Percentiles rank a stretch among this genome's conserved stretches.
These are phyloP conservation scores for Oryzias woworae DNA, from an alignment of 2,113 vertebrate species.

Conservation along the genomic window DNA sequence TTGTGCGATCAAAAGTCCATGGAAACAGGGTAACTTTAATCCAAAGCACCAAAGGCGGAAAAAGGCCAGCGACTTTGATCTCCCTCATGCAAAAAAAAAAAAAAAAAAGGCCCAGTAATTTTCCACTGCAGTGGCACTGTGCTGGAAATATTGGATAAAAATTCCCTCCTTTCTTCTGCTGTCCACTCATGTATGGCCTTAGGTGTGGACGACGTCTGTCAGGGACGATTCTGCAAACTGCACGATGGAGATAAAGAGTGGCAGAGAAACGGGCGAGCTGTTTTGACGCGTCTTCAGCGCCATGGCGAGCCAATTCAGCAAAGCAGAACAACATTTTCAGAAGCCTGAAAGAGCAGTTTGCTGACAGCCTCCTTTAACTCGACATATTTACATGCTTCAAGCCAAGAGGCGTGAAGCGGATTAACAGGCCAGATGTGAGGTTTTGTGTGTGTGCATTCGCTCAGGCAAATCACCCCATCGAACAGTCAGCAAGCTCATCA, in stretches of 20 bases:
- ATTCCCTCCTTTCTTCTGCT: conserved; percentile 60
- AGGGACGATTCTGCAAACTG: conserved; percentile 43
- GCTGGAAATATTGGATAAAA: conserved; percentile 73
- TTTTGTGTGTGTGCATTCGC: conserved; percentile 5
- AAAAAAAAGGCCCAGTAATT: conserved; percentile 47
- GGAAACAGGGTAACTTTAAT: conserved; percentile 66
- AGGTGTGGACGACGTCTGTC: conserved; percentile 53
- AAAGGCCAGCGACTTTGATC: conserved; percentile 73
- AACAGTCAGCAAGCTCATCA: conserved; percentile 20
- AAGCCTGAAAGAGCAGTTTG: conserved; percentile 3
- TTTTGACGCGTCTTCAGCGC: conserved; percentile 43
- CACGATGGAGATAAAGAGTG: conserved; percentile 56
- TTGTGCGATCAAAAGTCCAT: conserved; percentile 44
- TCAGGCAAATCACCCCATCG: background rate
- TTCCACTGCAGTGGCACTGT: conserved; percentile 65
- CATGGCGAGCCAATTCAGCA: conserved; percentile 16
- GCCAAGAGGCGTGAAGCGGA: conserved; percentile 8
- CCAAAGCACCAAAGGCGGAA: conserved; percentile 61
- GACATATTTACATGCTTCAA: conserved; percentile 26
- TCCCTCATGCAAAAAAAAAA: conserved; percentile 64
- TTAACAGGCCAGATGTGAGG: conserved; percentile 19
- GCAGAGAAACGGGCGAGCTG: conserved; percentile 22
- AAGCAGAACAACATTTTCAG: conserved; percentile 10
- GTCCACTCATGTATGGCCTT: conserved; percentile 70
- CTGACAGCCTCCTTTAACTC: conserved; percentile 10